Percentiles rank a stretch among this genome's conserved stretches.
These are phyloP conservation scores for Bugulina stolonifera DNA, from an alignment of 2,888 invertebrate species.

Conservation along the genomic window DNA sequence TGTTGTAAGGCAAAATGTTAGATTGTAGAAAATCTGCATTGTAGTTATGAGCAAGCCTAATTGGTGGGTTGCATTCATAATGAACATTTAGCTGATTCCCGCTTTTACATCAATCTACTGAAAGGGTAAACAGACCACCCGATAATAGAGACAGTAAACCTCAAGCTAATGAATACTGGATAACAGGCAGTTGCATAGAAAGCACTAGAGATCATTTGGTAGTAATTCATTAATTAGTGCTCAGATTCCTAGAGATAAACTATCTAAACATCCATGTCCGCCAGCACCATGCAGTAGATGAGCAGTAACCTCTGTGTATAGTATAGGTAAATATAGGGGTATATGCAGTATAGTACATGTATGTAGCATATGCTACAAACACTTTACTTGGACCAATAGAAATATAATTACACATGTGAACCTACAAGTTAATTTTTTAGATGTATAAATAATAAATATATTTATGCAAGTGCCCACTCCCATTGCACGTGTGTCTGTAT, in stretches of 20 bases:
- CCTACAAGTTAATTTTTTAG: no score
- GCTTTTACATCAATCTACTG: neutral
- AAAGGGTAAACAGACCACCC: neutral
- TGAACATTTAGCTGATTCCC: neutral
- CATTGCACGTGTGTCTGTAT: no score
- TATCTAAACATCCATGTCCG: neutral
- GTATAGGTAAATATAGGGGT: no score
- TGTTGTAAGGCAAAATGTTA: conserved; percentile 8
- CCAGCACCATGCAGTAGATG: no score
- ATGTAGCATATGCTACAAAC: no score
- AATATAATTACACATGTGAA: no score
- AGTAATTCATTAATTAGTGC: neutral
- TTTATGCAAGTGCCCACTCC: no score
- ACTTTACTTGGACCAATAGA: no score
- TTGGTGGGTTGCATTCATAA: neutral
- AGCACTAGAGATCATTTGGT: neutral
- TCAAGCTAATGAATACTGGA: neutral
- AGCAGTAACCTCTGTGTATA: no score
- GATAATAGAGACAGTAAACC: neutral
- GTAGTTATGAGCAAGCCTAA: neutral
- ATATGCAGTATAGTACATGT: no score
- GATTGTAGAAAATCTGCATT: neutral
- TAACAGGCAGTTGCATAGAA: neutral
- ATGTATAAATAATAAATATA: no score
- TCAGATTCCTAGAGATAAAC: neutral